Evolutionary conservation across 1,140 invertebrate genomes (phyloP), one percentile per base, ranked within the genome.

Genomic region (Anagrus nilaparvatae): DNA sequence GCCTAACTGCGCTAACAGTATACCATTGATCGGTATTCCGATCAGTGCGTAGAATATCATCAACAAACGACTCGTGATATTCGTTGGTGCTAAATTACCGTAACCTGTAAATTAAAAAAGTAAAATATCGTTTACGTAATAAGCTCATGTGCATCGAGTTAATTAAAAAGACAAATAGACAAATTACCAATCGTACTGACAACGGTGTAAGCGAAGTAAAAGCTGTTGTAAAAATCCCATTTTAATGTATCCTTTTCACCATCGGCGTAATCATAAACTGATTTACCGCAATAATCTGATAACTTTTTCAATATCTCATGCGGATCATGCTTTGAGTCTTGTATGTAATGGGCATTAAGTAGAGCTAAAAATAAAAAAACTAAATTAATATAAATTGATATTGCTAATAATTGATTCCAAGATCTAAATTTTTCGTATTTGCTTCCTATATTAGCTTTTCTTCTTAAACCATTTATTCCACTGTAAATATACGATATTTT

Each of bases 21-120:
- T 89, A 62, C 86, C 87, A 56, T 91, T 91, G 56, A 96, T 80
- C 0, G 94, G 94, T 46, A 97, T 94, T n/a, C 95, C 93, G 42
- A 96, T 77, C 13, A 96, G 66, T 0, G 82, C 88, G 60, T 97
- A 97, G 43, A 90, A 78, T 52, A 97, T 94, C 72, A 92, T 92
- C 25, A 95, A 72, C 35, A 92, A 80, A 44, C 87, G 78, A 12
- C 87, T 82, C 1, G 82, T 64, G 40, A 77, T 74, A 2, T 86
- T 91, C 8, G 88, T 90, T 1, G 93, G 87, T 0, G 87, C 77
- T 52, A 90, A 71, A 61, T 91, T 90, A 34, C 88, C 87, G 63
- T 92, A 91, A 35, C 88, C 88, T 89, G 57, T n/a, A n/a, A n/a
- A n/a, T n/a, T n/a, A n/a, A n/a, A n/a, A n/a, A n/a, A n/a, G n/a